Conservation (phyloP, 30 jellyfish, hydroid and myxozoan species). For the Sanderia malayensis region DNA sequence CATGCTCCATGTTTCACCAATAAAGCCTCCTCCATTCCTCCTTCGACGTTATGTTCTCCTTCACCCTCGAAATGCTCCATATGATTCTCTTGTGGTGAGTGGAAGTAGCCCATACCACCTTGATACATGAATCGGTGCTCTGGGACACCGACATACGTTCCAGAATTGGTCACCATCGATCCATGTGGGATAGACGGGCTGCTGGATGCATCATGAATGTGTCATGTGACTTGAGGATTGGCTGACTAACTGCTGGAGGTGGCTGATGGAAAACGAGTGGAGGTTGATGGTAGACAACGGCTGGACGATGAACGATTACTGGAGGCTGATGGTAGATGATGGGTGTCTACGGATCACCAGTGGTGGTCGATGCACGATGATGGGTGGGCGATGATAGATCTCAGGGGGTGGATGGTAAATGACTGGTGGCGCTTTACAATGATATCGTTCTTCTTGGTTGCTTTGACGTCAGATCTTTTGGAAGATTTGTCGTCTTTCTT, state of each 20-base stretch:
- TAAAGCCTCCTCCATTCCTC: slow-evolving; percentile 48
- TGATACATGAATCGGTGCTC: slow-evolving; percentile 98
- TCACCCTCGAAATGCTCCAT: slow-evolving; percentile 39
- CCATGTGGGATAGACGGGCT: slow-evolving; percentile 92
- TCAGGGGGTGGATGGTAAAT: slow-evolving; percentile 99
- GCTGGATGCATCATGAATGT: slow-evolving; percentile 99
- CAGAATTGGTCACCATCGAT: slow-evolving; percentile 98
- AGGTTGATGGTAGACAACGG: slow-evolving; percentile 99
- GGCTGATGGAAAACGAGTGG: slow-evolving; percentile 98
- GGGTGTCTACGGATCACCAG: slow-evolving; percentile 95
- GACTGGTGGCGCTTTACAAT: slow-evolving; percentile 97
- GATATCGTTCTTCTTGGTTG: slow-evolving; percentile 92
- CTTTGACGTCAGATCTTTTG: slow-evolving; percentile 40
- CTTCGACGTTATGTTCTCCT: slow-evolving; percentile 49
- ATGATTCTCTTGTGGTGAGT: slow-evolving; percentile 82
- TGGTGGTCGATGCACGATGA: slow-evolving; percentile 98
- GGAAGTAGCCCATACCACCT: slow-evolving; percentile 99
- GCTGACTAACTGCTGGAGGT: slow-evolving; percentile 99
- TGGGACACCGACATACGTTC: slow-evolving; percentile 99
- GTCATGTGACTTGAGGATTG: slow-evolving; percentile 95
- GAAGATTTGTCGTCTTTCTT: slow-evolving; percentile 46
- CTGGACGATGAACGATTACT: slow-evolving; percentile 98
- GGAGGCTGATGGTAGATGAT: slow-evolving; percentile 99
- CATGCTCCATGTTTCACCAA: slow-evolving; percentile 16
- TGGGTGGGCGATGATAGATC: slow-evolving; percentile 98